Evolutionary conservation across 1,140 invertebrate species (phyloP).

Genomic region (Acyrthosiphon pisum): DNA sequence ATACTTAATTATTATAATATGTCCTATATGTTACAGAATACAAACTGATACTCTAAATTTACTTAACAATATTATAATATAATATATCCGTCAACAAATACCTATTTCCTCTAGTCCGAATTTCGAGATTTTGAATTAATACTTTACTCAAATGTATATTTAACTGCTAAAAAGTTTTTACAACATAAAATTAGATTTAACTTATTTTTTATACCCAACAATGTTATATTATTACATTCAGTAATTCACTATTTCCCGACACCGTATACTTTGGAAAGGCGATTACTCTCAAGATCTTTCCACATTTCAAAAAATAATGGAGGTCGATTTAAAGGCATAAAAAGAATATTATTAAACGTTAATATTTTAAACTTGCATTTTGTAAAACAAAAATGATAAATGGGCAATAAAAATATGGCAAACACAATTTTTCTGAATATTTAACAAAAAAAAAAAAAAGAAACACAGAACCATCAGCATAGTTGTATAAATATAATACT

Average conservation of each 20-base stretch:
- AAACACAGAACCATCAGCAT: no score
- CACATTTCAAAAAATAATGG: conserved; percentile 20
- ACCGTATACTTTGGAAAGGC: no score
- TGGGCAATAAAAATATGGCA: background rate
- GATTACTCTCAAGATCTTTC: background rate
- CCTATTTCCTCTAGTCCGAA: background rate
- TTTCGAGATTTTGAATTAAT: background rate
- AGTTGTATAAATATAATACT: no score
- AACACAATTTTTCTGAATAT: background rate
- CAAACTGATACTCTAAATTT: background rate
- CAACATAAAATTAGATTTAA: background rate
- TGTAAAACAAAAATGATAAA: background rate
- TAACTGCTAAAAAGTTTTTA: background rate
- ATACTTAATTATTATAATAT: no score
- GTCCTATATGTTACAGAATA: no score
- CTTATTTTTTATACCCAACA: background rate
- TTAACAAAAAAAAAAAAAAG: no score
- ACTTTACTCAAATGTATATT: background rate
- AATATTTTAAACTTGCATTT: conserved; percentile 12
- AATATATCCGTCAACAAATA: background rate
- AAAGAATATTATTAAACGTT: background rate
- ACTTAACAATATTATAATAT: background rate
- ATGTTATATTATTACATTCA: background rate
- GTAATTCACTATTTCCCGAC: conserved; percentile 6
- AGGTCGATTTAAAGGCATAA: background rate